Evolutionary conservation across 2,113 vertebrate genomes (phyloP).

Genomic region (Pelecanus crispus): DNA sequence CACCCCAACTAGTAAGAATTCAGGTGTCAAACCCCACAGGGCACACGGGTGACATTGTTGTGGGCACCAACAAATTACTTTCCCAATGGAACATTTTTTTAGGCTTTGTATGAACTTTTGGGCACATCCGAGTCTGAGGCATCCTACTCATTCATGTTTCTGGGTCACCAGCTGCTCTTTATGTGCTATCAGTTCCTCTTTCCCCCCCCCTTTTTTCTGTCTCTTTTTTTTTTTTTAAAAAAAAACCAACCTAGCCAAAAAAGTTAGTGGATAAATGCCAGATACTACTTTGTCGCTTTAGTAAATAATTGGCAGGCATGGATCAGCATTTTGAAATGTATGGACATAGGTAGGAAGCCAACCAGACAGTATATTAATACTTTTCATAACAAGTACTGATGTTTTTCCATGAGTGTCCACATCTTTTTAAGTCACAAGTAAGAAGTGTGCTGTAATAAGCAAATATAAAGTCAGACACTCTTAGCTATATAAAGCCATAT

Average conservation of each 20-base stretch:
- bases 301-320: neutral
- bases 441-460: neutral
- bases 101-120: neutral
- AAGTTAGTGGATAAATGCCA: neutral
- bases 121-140: neutral
- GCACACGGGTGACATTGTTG: fast-evolving
- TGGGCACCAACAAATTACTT: neutral
- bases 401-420: neutral
- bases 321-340: neutral
- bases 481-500: neutral
- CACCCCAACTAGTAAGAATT: neutral
- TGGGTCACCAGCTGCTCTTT: neutral
- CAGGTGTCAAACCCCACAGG: neutral
- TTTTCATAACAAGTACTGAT: neutral
- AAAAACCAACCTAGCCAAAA: neutral
- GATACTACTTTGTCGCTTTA: neutral
- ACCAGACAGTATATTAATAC: neutral
- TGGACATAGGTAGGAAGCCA: neutral
- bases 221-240: neutral
- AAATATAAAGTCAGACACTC: neutral
- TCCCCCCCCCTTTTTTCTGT: too few relatives aligned
- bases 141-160: neutral
- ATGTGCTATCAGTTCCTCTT: neutral
- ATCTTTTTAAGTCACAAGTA: neutral
- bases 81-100: neutral